Conservation (phyloP, 2,888 invertebrate species). For the Nomada hirtipes region DNA sequence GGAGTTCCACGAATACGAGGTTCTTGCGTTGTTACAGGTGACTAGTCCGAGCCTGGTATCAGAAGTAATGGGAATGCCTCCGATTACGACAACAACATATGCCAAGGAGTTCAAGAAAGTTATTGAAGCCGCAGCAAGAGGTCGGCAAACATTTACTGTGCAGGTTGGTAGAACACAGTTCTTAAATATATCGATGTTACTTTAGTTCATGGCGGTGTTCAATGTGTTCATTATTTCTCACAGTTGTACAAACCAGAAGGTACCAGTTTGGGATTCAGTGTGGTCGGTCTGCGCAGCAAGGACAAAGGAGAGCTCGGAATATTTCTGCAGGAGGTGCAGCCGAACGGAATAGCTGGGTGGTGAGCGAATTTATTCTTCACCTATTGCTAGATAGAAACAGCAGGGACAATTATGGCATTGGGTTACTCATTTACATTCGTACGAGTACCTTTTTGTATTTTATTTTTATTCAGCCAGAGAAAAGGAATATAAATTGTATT, state of each 20-base stretch:
- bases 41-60: constrained; percentile 83
- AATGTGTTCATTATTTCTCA: constrained; percentile 23
- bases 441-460: background rate
- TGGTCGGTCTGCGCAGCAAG: constrained; percentile 87
- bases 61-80: constrained; percentile 84
- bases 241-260: constrained; percentile 87
- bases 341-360: constrained; percentile 88
- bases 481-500: background rate
- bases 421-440: no score
- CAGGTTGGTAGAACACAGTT: constrained; percentile 79
- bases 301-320: constrained; percentile 88
- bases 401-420: no score
- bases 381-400: background rate
- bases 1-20: background rate
- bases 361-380: constrained; percentile 80
- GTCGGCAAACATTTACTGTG: constrained; percentile 87
- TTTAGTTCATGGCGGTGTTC: background rate
- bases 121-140: constrained; percentile 86
- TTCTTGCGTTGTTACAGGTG: constrained; percentile 74
- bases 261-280: constrained; percentile 90
- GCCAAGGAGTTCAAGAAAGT: constrained; percentile 86
- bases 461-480: no score
- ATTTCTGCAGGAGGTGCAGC: constrained; percentile 89
- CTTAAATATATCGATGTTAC: background rate
- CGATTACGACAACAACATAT: constrained; percentile 86